Conservation (phyloP, 2,888 invertebrate genomes). For the Spicauda simplicius region DNA sequence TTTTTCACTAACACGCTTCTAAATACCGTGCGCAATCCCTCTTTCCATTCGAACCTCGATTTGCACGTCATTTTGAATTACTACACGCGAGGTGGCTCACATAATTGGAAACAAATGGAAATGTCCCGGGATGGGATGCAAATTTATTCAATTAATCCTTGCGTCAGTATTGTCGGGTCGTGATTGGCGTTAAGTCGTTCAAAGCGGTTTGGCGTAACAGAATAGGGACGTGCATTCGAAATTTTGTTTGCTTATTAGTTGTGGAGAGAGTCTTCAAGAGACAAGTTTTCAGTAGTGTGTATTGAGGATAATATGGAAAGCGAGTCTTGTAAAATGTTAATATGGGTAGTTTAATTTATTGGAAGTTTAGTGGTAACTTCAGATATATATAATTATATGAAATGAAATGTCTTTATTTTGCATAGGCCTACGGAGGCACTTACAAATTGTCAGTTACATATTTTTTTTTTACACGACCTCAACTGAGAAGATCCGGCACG, state of each 20-base stretch:
- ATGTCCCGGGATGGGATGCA: constrained; percentile 76
- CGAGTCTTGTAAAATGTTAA: constrained; percentile 9
- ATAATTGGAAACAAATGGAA: constrained; percentile 80
- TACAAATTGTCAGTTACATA: too few relatives aligned
- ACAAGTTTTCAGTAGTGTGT: background rate
- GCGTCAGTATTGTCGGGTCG: constrained; percentile 75
- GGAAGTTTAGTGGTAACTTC: background rate
- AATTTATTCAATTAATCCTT: constrained; percentile 83
- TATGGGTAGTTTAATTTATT: background rate
- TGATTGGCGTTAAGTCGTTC: constrained; percentile 80
- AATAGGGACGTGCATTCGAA: constrained; percentile 64
- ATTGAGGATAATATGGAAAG: background rate
- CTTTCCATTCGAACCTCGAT: constrained; percentile 25
- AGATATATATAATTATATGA: too few relatives aligned
- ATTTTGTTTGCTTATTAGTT: constrained; percentile 75
- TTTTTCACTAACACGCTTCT: background rate
- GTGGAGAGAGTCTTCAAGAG: constrained; percentile 16
- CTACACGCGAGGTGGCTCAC: constrained; percentile 46
- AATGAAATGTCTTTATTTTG: too few relatives aligned
- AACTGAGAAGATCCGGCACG: too few relatives aligned
- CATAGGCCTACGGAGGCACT: too few relatives aligned
- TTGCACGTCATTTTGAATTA: constrained; percentile 37
- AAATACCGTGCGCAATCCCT: background rate
- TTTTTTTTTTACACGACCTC: too few relatives aligned
- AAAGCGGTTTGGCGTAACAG: constrained; percentile 68